These are phyloP conservation scores for Gobius niger DNA, from an alignment of 2,113 vertebrate species.

Conservation along the genomic window DNA sequence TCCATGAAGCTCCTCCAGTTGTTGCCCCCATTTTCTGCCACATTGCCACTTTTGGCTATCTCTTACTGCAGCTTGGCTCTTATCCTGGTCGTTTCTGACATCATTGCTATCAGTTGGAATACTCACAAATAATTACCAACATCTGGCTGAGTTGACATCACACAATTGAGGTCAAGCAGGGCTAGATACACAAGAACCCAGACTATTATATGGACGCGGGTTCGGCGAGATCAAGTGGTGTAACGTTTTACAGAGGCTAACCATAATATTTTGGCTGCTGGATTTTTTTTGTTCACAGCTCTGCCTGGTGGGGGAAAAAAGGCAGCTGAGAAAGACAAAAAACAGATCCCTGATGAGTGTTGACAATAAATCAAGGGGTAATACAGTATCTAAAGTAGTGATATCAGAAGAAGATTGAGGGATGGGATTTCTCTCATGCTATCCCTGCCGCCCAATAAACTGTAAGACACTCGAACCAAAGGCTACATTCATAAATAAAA, in stretches of 20 bases:
- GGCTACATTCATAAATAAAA: conserved; percentile 10
- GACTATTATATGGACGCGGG: neutral
- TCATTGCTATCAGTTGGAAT: conserved; percentile 22
- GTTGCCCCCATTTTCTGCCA: neutral
- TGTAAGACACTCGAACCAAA: conserved; percentile 24
- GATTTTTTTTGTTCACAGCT: neutral
- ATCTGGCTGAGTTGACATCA: conserved; percentile 18
- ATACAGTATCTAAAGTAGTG: conserved; percentile 41
- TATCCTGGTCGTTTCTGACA: conserved; percentile 9
- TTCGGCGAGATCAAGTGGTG: neutral
- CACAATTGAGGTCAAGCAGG: conserved; percentile 8
- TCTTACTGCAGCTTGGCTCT: conserved; percentile 8
- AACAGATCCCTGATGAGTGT: conserved; percentile 40
- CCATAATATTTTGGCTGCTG: conserved; percentile 9
- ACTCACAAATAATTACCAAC: conserved; percentile 39
- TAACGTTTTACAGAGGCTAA: conserved; percentile 16
- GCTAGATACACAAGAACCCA: conserved; percentile 5
- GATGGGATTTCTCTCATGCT: conserved; percentile 29
- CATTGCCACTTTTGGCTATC: conserved; percentile 12
- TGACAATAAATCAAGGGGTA: conserved; percentile 54
- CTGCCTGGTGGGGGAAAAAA: conserved; percentile 16
- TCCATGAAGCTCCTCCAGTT: neutral
- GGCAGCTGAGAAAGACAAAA: conserved; percentile 41
- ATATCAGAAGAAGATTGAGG: conserved; percentile 25
- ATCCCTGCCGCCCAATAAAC: conserved; percentile 25